A percentile compares a stretch with the other conserved stretches of the same genome.
These are phyloP conservation scores for Zosterops hypoxanthus DNA, from an alignment of 2,113 vertebrate genomes.

Conservation along the genomic window DNA sequence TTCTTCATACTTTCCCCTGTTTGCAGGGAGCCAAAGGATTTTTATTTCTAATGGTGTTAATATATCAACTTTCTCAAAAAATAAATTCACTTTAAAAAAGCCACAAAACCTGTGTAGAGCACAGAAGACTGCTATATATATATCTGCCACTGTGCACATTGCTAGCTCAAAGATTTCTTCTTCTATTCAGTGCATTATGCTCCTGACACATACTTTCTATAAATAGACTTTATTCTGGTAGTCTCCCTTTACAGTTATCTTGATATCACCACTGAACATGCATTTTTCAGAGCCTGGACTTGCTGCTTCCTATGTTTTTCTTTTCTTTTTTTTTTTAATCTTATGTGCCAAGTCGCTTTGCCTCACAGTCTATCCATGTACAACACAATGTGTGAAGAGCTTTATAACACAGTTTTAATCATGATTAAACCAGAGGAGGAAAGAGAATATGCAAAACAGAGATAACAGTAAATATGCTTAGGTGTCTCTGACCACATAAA, in stretches of 20 bases:
- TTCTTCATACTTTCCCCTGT: not conserved
- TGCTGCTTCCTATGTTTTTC: not conserved
- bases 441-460: not conserved
- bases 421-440: constrained; percentile 25
- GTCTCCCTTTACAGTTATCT: not conserved
- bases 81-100: not conserved
- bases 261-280: not conserved
- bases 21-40: not conserved
- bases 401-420: constrained; percentile 3
- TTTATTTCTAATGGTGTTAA: not conserved
- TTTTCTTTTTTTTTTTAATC: not conserved
- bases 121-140: not conserved
- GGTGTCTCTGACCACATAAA: not conserved
- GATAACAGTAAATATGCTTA: not conserved
- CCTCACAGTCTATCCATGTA: not conserved
- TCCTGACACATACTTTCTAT: not conserved
- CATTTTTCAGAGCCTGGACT: constrained; percentile 23
- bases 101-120: not conserved
- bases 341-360: not conserved
- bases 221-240: constrained; percentile 33
- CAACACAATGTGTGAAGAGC: not conserved
- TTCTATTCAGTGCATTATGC: constrained; percentile 9
- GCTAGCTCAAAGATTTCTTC: constrained; percentile 34
- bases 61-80: not conserved
- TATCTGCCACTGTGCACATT: not conserved